These are phyloP conservation scores for Cheilosia vulpina DNA, from an alignment of 2,888 invertebrate genomes.

Conservation along the genomic window DNA sequence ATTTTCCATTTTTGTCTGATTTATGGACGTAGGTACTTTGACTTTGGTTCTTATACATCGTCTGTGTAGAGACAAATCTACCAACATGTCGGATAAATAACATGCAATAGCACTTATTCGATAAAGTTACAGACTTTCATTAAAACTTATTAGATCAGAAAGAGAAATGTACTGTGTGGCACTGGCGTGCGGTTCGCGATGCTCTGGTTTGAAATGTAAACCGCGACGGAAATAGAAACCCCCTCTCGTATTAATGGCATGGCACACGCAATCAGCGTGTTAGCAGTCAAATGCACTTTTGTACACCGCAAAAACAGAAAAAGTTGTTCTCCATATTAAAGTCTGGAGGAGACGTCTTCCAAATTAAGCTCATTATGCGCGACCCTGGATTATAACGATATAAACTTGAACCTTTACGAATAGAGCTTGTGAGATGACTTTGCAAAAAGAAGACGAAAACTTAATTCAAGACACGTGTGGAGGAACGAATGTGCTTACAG, in stretches of 20 bases:
- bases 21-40: background rate
- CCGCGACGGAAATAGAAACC: slow-evolving; percentile 53
- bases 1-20: background rate
- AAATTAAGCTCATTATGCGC: background rate
- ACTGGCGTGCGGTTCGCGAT: slow-evolving; percentile 16
- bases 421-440: background rate
- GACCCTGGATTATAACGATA: slow-evolving; percentile 4
- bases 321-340: background rate
- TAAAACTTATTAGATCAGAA: slow-evolving; percentile 60
- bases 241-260: slow-evolving; percentile 8
- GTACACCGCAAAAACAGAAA: background rate
- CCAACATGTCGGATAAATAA: background rate
- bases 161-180: slow-evolving; percentile 24
- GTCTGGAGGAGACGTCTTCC: background rate
- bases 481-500: background rate
- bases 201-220: slow-evolving; percentile 47
- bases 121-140: slow-evolving; percentile 56
- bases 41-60: too few species aligned
- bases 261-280: slow-evolving; percentile 59
- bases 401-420: background rate
- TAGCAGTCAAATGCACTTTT: slow-evolving; percentile 22
- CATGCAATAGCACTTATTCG: slow-evolving; percentile 21
- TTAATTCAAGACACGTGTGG: background rate
- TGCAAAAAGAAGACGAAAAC: slow-evolving; percentile 5
- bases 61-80: background rate